Evolutionary conservation across 2,113 vertebrate species (phyloP), one percentile per base, ranked within the genome.

Genomic region (Lutjanus erythropterus): DNA sequence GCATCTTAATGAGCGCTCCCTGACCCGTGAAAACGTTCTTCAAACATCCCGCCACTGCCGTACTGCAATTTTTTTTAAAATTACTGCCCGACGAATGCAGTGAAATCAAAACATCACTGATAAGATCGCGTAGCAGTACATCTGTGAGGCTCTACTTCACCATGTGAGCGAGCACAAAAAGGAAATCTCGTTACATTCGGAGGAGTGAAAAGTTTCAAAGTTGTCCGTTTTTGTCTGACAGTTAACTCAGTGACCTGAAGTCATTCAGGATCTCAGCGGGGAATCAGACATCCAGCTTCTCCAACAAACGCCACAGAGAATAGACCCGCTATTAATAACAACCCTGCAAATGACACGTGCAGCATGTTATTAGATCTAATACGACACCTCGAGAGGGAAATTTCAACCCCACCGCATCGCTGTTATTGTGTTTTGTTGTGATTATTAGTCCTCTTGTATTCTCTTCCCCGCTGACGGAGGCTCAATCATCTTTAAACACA

Each of bases 281-380:
- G 21, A 46, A 37, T 49, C 37, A 3, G 12, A 6, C 25, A 10
- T 25, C 5, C 61, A 62, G 39, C 50, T 44, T 31, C 47, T 61
- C 49, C 33, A 6, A 25, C 53, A 60, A 39, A 58, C 68, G 49
- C 50, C 11, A 19, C 16, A 1, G 55, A 27, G 68, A 64, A 53
- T 19, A 21, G 29, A 25, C 4, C 16, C 1, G 42, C 56, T 78
- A 52, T 70, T 61, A 80, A 75, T 69, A 85, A 81, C 33, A 59
- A 64, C 16, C 21, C n/a, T 6, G 62, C 27, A 75, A 68, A 80
- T 27, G 42, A 74, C 23, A 68, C 69, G 50, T 10, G 16, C 19
- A 14, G 61, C 78, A 31, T 60, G 68, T 84, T 61, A 84, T 86
- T 68, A 56, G 55, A 71, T 72, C 39, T 44, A 68, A 76, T 47